Base-by-base conservation (phyloP, 2,797 vertebrate genomes). In the Galagoides demidoff region DNA sequence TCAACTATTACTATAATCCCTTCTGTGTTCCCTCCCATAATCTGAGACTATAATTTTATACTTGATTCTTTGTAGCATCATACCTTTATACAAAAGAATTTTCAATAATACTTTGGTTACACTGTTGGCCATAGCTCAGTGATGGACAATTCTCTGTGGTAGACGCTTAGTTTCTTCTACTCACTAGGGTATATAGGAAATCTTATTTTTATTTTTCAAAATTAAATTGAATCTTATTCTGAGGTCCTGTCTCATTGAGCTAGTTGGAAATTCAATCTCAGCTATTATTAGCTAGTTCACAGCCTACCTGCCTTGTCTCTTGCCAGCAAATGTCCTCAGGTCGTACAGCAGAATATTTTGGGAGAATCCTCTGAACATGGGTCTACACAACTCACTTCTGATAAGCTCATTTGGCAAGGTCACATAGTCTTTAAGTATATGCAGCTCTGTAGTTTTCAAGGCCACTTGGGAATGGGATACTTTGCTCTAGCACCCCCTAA, bases 131-230 rank as follows among this genome's bases (percentile, higher is more conserved):
- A 79, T 59, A 79, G 84, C 86, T 94, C 81, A 94, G n/a, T 57
- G n/a, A 95, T 57, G 25, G 71, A 27, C 25, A 94, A 88, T 84
- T 86, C 29, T 95, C 91, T 90, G 31, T 73, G n/a, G 64, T 68
- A 91, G 61, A 14, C 2, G 34, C 63, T 91, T 89, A 83, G 49
- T 55, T 93, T 94, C 52, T 92, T 78, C 45, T 83, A 61, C 81
- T 88, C 92, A 74, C 25, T 85, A 85, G 29, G 23, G 5, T 87
- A 10, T 63, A 22, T 76, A 77, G 31, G n/a, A 97, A 90, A 88
- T 85, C 88, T 61, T 94, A 66, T 27, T 63, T 92, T 95, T 64
- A 63, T 79, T 94, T 97, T 95, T 96, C 34, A 86, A 96, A 88
- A 66, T 81, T 78, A 94, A 93, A 77, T 39, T 57, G 37, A 95